These are phyloP conservation scores for Yasuhikotakia modesta DNA, from an alignment of 2,797 vertebrate genomes.

Conservation along the genomic window DNA sequence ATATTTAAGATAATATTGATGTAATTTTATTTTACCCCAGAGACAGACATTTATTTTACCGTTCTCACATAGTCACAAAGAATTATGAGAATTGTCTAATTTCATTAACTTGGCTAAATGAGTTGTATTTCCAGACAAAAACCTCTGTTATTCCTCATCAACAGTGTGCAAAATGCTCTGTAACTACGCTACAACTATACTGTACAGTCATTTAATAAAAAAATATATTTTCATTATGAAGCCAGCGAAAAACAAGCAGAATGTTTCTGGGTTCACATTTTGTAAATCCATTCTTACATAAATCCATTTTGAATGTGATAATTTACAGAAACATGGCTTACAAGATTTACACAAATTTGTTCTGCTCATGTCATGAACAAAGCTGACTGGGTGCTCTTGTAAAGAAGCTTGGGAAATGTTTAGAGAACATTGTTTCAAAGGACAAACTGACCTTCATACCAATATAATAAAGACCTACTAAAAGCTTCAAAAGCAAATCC, in stretches of 20 bases:
- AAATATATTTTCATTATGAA: background rate
- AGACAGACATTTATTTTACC: too few relatives aligned
- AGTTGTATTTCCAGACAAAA: too few relatives aligned
- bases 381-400: background rate
- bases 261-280: background rate
- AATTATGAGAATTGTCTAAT: too few relatives aligned
- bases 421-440: constrained; percentile 33
- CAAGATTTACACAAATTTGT: background rate
- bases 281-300: background rate
- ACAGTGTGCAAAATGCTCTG: too few relatives aligned
- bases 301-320: background rate
- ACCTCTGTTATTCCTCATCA: too few relatives aligned
- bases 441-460: constrained; percentile 25
- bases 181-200: too few relatives aligned
- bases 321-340: background rate
- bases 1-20: too few relatives aligned
- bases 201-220: too few relatives aligned
- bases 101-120: too few relatives aligned
- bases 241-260: background rate
- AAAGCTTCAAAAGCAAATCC: constrained; percentile 29
- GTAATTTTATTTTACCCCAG: too few relatives aligned
- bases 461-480: constrained; percentile 25
- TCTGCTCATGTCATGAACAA: background rate
- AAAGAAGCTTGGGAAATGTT: constrained; percentile 6
- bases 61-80: too few relatives aligned